phyloP scores from a whole-genome alignment of 1,140 invertebrate species.

The Rhagoletis pomonella region DNA sequence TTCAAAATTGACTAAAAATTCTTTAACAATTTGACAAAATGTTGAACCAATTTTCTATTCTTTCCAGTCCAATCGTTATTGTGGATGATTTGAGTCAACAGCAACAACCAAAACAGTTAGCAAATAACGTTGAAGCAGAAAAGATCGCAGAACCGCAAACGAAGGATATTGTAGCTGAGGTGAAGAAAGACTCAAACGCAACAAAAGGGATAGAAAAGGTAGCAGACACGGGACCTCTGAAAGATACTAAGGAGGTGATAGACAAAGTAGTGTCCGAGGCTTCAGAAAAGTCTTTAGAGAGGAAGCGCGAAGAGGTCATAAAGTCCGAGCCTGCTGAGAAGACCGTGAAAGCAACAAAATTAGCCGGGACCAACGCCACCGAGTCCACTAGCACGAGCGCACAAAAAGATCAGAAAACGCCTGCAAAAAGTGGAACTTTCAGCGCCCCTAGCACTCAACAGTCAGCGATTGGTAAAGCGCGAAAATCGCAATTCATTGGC shows the following conservation, averaged over 20 bases:
- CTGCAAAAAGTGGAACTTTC: neutral
- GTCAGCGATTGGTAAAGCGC: neutral
- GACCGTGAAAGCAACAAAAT: neutral
- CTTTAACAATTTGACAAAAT: neutral
- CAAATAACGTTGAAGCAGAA: conserved; percentile 55
- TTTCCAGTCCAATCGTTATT: conserved; percentile 62
- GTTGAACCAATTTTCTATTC: conserved; percentile 18
- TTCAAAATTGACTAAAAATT: conserved; percentile 31
- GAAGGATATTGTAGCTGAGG: neutral
- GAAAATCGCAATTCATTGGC: conserved; percentile 52
- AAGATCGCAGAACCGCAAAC: conserved; percentile 46
- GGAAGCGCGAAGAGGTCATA: neutral
- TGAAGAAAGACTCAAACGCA: neutral
- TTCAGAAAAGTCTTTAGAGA: neutral
- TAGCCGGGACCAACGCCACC: neutral
- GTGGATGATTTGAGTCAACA: conserved; percentile 65
- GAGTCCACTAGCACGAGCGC: neutral
- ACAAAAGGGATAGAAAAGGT: neutral
- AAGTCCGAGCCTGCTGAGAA: neutral
- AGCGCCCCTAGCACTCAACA: neutral
- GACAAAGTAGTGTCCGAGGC: neutral
- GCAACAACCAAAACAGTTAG: conserved; percentile 10
- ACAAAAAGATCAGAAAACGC: neutral
- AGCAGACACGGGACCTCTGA: too few species aligned
- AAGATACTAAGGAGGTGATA: neutral